phyloP scores from a whole-genome alignment of 2,113 vertebrate species.

The Chlamydotis undulata region DNA sequence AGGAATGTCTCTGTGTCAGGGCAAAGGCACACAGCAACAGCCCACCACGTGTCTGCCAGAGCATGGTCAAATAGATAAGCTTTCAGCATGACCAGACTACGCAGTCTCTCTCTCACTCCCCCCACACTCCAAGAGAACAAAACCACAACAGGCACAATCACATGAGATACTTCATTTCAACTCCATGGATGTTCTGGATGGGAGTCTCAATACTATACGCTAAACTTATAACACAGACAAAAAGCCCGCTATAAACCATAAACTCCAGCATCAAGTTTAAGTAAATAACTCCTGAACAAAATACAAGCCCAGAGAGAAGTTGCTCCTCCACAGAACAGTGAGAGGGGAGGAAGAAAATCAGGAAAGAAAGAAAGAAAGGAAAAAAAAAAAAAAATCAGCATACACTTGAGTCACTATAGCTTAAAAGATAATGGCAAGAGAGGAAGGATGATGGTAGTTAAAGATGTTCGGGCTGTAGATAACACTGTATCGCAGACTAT shows the following conservation, averaged over 20 bases:
- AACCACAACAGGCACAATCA: not conserved
- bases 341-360: not conserved
- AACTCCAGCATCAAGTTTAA: not conserved
- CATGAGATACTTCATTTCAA: not conserved
- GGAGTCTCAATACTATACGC: not conserved
- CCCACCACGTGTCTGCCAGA: too few species aligned
- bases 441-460: constrained; percentile 6
- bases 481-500: not conserved
- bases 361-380: not conserved
- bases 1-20: not conserved
- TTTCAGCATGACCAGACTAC: too few species aligned
- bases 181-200: not conserved
- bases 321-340: not conserved
- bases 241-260: not conserved
- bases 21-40: too few species aligned
- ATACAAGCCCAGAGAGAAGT: not conserved
- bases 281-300: not conserved
- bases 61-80: not conserved
- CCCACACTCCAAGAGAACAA: too few species aligned
- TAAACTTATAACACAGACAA: not conserved
- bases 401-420: not conserved
- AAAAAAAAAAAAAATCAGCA: not conserved
- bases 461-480: not conserved
- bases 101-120: too few species aligned
- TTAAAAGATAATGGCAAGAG: not conserved